phyloP scores from a whole-genome alignment of 2,888 invertebrate species.

The Limnephilus rhombicus region DNA sequence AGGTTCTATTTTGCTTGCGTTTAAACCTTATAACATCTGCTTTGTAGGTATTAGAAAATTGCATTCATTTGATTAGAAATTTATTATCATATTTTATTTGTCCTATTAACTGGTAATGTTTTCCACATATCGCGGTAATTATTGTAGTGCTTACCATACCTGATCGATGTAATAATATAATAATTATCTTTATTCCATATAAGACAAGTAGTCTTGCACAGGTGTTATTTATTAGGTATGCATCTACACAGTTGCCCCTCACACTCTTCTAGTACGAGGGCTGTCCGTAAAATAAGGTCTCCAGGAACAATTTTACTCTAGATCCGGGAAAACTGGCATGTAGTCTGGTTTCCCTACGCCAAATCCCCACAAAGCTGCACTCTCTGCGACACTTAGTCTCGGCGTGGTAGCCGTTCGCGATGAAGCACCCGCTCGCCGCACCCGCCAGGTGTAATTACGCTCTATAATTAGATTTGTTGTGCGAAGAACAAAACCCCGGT shows the following conservation, averaged over 20 bases:
- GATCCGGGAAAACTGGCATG: too few relatives aligned
- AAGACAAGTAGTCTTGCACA: neutral
- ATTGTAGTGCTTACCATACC: neutral
- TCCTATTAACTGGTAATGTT: neutral
- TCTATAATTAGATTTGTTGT: too few relatives aligned
- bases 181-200: neutral
- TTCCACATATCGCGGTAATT: neutral
- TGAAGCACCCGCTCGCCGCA: too few relatives aligned
- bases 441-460: too few relatives aligned
- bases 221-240: neutral
- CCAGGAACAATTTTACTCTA: too few relatives aligned
- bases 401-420: too few relatives aligned
- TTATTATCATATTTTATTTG: neutral
- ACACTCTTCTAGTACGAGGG: too few relatives aligned
- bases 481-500: too few relatives aligned
- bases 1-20: neutral
- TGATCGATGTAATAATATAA: neutral
- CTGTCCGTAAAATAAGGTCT: too few relatives aligned
- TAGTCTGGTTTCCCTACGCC: too few relatives aligned
- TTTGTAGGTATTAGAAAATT: neutral
- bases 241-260: neutral
- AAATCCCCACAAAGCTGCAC: too few relatives aligned
- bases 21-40: neutral
- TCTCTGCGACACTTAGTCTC: too few relatives aligned
- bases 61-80: neutral